These are phyloP conservation scores for Oikopleura dioica DNA, from an alignment of 23 tunicate species.

Conservation along the genomic window DNA sequence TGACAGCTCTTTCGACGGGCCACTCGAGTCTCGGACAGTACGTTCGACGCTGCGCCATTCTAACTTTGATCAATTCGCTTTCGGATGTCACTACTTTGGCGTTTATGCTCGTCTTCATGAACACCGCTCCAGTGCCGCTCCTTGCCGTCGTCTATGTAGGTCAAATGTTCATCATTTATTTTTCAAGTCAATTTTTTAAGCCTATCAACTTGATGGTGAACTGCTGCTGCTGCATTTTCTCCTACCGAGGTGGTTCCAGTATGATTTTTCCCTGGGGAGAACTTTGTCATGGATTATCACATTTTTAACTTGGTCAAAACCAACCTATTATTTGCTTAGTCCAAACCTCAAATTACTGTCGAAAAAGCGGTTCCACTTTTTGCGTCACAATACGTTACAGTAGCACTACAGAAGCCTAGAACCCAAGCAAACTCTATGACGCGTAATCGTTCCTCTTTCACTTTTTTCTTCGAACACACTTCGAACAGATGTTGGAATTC, in stretches of 20 bases:
- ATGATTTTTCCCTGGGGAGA: constrained; percentile 8
- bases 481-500: no score
- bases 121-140: not conserved
- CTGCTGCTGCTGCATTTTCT: not conserved
- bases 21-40: not conserved
- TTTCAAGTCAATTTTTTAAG: not conserved
- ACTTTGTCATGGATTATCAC: not conserved
- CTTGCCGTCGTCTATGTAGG: not conserved
- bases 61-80: not conserved
- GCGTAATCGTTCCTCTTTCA: no score
- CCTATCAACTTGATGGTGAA: constrained; percentile 7
- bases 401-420: no score
- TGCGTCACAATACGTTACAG: no score
- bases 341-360: no score
- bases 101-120: not conserved
- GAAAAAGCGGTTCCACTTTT: no score
- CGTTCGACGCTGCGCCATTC: not conserved
- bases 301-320: no score
- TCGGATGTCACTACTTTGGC: not conserved
- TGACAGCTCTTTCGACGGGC: not conserved
- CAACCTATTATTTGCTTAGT: no score
- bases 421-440: no score
- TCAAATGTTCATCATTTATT: not conserved
- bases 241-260: constrained; percentile 2
- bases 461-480: no score